Evolutionary conservation across 2,797 vertebrate genomes (phyloP).

Genomic region (Gobionotothen gibberifrons): DNA sequence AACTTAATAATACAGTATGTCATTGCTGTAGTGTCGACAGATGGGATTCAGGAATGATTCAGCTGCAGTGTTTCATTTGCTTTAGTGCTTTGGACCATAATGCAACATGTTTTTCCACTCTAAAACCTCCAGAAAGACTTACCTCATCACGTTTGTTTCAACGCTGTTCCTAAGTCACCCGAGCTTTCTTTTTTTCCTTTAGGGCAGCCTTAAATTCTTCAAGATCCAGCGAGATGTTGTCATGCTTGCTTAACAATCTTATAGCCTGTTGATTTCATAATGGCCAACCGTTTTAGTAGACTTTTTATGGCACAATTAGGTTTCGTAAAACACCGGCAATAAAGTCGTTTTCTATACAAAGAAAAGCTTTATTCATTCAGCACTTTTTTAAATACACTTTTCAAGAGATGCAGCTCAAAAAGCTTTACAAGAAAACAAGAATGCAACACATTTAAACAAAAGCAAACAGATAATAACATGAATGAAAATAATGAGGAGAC

Average conservation of each 20-base stretch:
- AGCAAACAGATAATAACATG: no score
- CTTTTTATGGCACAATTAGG: not conserved
- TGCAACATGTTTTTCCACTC: slow-evolving; percentile 4
- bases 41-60: not conserved
- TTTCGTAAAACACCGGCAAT: not conserved
- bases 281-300: not conserved
- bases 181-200: slow-evolving; percentile 20
- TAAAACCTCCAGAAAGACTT: not conserved
- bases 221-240: slow-evolving; percentile 3
- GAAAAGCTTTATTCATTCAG: no score
- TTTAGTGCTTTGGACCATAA: not conserved
- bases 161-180: not conserved
- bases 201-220: slow-evolving; percentile 21
- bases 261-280: not conserved
- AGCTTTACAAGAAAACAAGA: no score
- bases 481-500: no score
- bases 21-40: not conserved
- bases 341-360: no score
- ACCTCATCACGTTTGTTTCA: not conserved
- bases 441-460: no score
- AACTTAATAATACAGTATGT: no score
- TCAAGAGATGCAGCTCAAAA: no score
- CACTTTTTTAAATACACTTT: no score
- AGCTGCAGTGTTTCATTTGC: not conserved
- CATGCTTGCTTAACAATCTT: not conserved